phyloP scores from a whole-genome alignment of 1,140 invertebrate species.

The Nasonia vitripennis region DNA sequence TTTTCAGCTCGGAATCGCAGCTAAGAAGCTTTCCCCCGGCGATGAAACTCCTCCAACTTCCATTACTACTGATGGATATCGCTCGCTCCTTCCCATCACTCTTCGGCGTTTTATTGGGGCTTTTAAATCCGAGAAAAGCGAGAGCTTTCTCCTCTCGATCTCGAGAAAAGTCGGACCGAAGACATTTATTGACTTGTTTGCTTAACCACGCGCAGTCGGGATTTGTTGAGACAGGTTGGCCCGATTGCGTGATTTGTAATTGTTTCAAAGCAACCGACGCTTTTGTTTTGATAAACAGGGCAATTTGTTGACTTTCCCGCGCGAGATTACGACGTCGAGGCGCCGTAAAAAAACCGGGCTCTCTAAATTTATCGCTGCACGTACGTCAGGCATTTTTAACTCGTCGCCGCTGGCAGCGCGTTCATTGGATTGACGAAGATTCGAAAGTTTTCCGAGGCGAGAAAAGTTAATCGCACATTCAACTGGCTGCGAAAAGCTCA shows the following conservation, averaged over 20 bases:
- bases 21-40: too few relatives aligned
- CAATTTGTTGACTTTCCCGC: background rate
- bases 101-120: background rate
- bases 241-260: background rate
- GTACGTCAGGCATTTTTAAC: background rate
- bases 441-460: background rate
- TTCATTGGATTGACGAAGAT: background rate
- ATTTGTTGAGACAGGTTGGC: background rate
- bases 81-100: background rate
- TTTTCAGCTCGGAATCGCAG: background rate
- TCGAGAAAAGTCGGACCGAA: background rate
- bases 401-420: background rate
- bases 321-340: background rate
- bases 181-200: conserved; percentile 34
- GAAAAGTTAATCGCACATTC: background rate
- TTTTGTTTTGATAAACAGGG: background rate
- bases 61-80: too few relatives aligned
- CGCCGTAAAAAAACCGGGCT: too few relatives aligned
- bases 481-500: conserved; percentile 44
- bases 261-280: background rate
- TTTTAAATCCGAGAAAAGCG: background rate
- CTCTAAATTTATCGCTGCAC: background rate
- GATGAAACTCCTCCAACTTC: too few relatives aligned
- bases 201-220: background rate
- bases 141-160: background rate